Conservation (phyloP, 2,797 vertebrate species). For the Periophthalmus magnuspinnatus region DNA sequence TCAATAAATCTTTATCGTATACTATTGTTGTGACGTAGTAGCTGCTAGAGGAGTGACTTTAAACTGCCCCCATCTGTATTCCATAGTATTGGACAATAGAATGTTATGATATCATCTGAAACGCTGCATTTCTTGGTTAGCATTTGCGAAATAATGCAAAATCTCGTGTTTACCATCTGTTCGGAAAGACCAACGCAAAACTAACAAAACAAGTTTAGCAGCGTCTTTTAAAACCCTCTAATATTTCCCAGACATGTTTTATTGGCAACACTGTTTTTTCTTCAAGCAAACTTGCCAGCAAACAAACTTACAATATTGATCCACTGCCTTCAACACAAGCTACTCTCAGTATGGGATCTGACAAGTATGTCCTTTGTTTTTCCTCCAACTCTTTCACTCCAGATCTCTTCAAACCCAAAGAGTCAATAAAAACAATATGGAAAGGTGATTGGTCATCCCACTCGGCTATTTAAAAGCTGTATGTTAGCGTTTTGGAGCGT, state of each 20-base stretch:
- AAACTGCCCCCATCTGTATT: too few species aligned
- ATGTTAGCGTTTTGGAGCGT: slow-evolving; percentile 30
- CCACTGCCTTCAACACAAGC: slow-evolving; percentile 27
- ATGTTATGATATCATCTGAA: too few species aligned
- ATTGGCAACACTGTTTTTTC: not conserved
- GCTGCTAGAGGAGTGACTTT: too few species aligned
- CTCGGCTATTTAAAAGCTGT: slow-evolving; percentile 38
- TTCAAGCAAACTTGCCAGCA: not conserved
- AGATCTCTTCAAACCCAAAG: slow-evolving; percentile 32
- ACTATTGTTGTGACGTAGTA: too few species aligned
- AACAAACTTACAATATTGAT: slow-evolving; percentile 16
- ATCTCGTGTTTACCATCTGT: too few species aligned
- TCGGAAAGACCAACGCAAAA: too few species aligned
- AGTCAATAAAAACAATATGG: slow-evolving; percentile 56
- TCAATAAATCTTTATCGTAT: too few species aligned
- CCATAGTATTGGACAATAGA: too few species aligned
- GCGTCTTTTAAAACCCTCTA: not conserved
- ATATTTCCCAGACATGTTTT: not conserved
- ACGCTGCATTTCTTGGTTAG: too few species aligned
- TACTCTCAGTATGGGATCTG: slow-evolving; percentile 9
- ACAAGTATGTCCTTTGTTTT: slow-evolving; percentile 26
- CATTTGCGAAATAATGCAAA: too few species aligned
- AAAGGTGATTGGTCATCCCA: slow-evolving; percentile 32
- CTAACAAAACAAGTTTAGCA: not conserved
- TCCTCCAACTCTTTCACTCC: slow-evolving; percentile 29